Evolutionary conservation across 2,888 invertebrate species (phyloP), one percentile per base, ranked within the genome.

Genomic region (Chloroclysta siterata): DNA sequence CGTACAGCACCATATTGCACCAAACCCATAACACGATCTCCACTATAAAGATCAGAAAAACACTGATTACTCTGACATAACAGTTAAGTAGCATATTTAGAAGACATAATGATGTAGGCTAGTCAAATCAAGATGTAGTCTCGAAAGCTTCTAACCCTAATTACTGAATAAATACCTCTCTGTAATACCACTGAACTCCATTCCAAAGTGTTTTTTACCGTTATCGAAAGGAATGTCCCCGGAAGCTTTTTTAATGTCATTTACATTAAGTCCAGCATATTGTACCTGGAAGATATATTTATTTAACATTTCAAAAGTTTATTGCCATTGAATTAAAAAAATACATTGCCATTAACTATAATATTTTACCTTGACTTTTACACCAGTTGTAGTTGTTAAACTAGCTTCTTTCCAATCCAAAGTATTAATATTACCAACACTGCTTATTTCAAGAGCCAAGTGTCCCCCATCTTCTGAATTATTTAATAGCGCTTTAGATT

Each of bases 11-110:
- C 87, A 14, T 72, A 65, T 0, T 78, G 73, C 0, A 94, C 89
- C 60, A 95, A 75, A 2, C 96, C 96, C 95, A 96, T 96, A 0
- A 95, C 90, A 3, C 93, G 76, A 8, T 61, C 79, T 0, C 95
- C 95, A 28, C 65, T n/a, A n/a, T n/a, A 53, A 15, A 50, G 14
- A 11, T 29, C 36, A 36, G 8, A 36, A 36, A 36, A 6, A 36
- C 36, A 36, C 8, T 36, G 0, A 8, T 36, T 36, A 36, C 8
- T 36, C 8, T 8, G 0, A 6, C n/a, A n/a, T n/a, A n/a, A n/a
- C n/a, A n/a, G n/a, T n/a, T n/a, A n/a, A n/a, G n/a, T n/a, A n/a
- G n/a, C n/a, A n/a, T n/a, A n/a, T n/a, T n/a, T n/a, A n/a, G n/a
- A n/a, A n/a, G n/a, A n/a, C n/a, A n/a, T n/a, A n/a, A n/a, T n/a